These are phyloP conservation scores for Chaenogobius annularis DNA, from an alignment of 2,113 vertebrate species.

Conservation along the genomic window DNA sequence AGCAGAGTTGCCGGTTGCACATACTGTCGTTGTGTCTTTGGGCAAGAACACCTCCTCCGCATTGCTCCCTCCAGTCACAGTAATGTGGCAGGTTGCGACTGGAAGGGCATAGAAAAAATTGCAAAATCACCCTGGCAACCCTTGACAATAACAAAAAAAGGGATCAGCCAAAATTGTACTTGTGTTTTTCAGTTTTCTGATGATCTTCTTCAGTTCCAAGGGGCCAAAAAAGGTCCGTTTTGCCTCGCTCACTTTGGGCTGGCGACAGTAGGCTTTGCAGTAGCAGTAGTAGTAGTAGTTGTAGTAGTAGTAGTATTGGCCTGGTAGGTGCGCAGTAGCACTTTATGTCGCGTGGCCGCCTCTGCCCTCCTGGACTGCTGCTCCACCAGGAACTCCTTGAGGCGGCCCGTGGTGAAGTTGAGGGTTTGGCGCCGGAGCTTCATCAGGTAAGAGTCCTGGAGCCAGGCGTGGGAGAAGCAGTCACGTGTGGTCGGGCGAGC, in stretches of 20 bases:
- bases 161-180: not conserved
- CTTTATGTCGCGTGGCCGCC: slow-evolving; percentile 88
- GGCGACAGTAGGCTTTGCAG: slow-evolving; percentile 49
- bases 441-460: slow-evolving; percentile 96
- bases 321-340: slow-evolving; percentile 91
- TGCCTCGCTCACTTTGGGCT: slow-evolving; percentile 68
- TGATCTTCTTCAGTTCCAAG: not conserved
- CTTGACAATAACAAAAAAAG: too few relatives aligned
- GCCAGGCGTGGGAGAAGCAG: slow-evolving; percentile 90
- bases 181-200: not conserved
- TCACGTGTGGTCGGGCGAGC: slow-evolving; percentile 88
- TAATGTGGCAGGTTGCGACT: slow-evolving; percentile 2
- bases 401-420: slow-evolving; percentile 88
- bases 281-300: not conserved
- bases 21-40: not conserved
- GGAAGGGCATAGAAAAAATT: not conserved
- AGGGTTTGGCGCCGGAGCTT: slow-evolving; percentile 94
- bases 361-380: slow-evolving; percentile 82
- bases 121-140: not conserved
- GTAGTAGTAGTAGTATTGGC: slow-evolving; percentile 69
- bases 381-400: slow-evolving; percentile 92
- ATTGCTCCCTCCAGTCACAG: not conserved
- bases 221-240: slow-evolving; percentile 3
- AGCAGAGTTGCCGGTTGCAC: not conserved
- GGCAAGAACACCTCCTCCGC: not conserved